Evolutionary conservation across 2,113 vertebrate genomes (phyloP).

Genomic region (Centropristis striata): DNA sequence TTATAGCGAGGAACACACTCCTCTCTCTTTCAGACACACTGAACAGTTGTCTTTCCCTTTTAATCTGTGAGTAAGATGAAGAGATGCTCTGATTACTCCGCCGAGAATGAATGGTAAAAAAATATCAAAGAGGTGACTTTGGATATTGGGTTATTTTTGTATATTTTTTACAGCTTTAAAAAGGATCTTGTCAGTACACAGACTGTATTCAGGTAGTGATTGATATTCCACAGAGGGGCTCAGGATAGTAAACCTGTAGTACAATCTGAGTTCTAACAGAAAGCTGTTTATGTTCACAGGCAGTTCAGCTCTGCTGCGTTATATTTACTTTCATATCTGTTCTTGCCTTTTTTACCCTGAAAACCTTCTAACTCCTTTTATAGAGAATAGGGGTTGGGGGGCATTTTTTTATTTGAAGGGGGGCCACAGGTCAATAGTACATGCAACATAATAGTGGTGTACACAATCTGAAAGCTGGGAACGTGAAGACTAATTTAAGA

Average conservation of each 20-base stretch:
- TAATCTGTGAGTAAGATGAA: constrained; percentile 57
- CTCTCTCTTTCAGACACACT: not conserved
- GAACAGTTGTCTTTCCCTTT: constrained; percentile 48
- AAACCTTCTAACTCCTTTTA: too few species aligned
- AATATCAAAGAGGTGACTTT: constrained; percentile 36
- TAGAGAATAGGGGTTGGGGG: too few species aligned
- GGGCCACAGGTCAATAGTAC: too few species aligned
- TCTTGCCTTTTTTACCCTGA: not conserved
- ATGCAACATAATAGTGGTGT: too few species aligned
- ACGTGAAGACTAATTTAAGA: too few species aligned
- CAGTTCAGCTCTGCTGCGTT: not conserved
- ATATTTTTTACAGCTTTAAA: constrained; percentile 15
- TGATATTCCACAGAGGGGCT: constrained; percentile 47
- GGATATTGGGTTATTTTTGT: constrained; percentile 59
- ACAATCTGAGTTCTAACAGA: constrained; percentile 5
- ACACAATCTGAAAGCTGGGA: too few species aligned
- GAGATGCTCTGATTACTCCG: constrained; percentile 58
- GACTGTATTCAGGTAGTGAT: constrained; percentile 34
- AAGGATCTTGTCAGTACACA: constrained; percentile 31
- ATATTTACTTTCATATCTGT: not conserved
- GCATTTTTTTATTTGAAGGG: too few species aligned
- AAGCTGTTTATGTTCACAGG: constrained; percentile 9
- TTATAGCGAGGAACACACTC: constrained; percentile 42
- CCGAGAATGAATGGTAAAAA: constrained; percentile 31
- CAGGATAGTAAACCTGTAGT: constrained; percentile 34